A percentile compares a stretch with the other conserved stretches of the same genome.
Conservation (phyloP, 2,113 vertebrate species). For the Egretta garzetta region DNA sequence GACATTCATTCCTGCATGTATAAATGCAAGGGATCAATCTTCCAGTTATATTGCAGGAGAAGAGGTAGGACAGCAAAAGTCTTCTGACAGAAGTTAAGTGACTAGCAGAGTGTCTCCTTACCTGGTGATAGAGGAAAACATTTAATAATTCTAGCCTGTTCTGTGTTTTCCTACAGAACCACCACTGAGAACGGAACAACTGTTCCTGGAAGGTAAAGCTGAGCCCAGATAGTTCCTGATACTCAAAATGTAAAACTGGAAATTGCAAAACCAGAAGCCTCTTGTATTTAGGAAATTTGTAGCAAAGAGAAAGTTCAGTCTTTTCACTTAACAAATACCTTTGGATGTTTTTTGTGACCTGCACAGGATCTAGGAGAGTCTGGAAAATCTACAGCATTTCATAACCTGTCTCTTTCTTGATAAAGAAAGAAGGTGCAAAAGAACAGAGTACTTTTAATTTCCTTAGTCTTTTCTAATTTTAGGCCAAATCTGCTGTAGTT, state of each 20-base stretch:
- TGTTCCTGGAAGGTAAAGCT: neutral
- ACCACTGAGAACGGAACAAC: neutral
- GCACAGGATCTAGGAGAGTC: neutral
- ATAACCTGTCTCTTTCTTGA: neutral
- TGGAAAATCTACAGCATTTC: neutral
- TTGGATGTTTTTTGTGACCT: neutral
- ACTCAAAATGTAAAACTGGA: neutral
- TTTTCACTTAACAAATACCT: neutral
- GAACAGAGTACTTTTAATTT: neutral
- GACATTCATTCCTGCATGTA: neutral
- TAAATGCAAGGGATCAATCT: neutral
- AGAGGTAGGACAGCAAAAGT: neutral
- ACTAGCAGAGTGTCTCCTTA: neutral
- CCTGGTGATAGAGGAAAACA: neutral
- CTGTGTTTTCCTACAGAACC: neutral
- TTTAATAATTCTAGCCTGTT: neutral
- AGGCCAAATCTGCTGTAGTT: neutral
- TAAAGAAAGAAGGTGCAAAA: neutral
- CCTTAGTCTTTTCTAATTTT: neutral
- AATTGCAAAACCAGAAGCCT: neutral
- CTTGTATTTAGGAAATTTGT: neutral
- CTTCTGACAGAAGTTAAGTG: neutral
- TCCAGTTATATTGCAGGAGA: neutral
- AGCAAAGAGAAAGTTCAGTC: neutral
- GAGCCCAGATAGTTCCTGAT: neutral